Conservation (phyloP, 2,888 invertebrate species). For the Drosophila kokeensis region DNA sequence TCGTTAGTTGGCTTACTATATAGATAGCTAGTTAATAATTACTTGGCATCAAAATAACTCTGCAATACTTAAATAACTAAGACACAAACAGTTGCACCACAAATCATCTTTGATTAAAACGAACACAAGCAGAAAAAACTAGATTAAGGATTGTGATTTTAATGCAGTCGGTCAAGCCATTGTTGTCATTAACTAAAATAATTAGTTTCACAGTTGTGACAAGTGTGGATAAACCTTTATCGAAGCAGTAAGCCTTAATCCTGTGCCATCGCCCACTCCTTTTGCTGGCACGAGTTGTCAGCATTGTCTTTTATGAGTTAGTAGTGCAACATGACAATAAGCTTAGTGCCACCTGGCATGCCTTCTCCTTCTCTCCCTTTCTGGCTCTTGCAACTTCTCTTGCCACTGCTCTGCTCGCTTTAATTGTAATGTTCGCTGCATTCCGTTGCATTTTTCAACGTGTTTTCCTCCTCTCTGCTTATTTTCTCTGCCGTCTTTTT, state of each 20-base stretch:
- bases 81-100: not conserved
- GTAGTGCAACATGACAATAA: constrained; percentile 53
- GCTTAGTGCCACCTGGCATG: constrained; percentile 43
- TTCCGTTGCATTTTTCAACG: constrained; percentile 55
- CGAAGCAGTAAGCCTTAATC: not conserved
- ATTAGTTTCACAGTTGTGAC: not conserved
- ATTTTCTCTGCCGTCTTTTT: constrained; percentile 11
- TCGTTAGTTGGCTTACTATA: not conserved
- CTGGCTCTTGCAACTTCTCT: not conserved
- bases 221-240: not conserved
- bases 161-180: not conserved
- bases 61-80: not conserved
- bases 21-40: not conserved
- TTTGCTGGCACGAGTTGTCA: constrained; percentile 24
- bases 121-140: not conserved
- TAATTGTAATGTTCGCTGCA: constrained; percentile 68
- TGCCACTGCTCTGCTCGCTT: constrained; percentile 27
- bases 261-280: too few relatives aligned
- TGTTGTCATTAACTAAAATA: not conserved
- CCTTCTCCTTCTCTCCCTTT: not conserved
- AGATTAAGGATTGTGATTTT: not conserved
- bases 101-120: not conserved
- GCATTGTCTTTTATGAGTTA: constrained; percentile 19
- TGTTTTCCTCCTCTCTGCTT: constrained; percentile 3
- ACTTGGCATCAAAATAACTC: not conserved